Base-by-base conservation (phyloP, 2,797 vertebrate genomes). In the Pangasius mekongensis region DNA sequence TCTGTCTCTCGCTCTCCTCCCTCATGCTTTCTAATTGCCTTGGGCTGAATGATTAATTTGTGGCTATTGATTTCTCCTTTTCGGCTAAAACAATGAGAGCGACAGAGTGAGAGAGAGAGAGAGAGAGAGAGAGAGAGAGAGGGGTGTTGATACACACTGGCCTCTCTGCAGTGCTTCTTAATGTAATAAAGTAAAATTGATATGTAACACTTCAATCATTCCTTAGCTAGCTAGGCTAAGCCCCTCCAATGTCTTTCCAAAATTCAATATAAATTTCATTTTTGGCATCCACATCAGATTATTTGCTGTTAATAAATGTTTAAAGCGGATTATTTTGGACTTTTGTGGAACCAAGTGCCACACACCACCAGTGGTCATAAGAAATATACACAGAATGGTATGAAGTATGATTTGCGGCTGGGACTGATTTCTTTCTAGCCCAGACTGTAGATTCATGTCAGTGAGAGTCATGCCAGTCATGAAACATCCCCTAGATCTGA, bases 1-100 rank as follows among this genome's bases (percentile, higher is more conserved):
- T 88, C 64, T 56, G 74, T 78, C 64, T 87, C 66, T 80, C 39
- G 73, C 80, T 78, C 84, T 84, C 54, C 86, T 85, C 54, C 80
- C 85, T 73, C 62, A 56, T 60, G 73, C 86, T 90, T 86, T 90
- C 91, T 90, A 90, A 96, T 95, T 91, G 94, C 94, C 94, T 91
- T 62, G 90, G 92, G 94, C 94, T 94, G 93, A 94, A 96, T 97
- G 96, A 97, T 97, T 97, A 96, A 98, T 98, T 97, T 97, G 95
- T 95, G 91, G 94, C 94, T 97, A 97, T 97, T 96, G 97, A 98
- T 97, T 97, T 96, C 95, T 95, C 92, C 94, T 95, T 92, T 92
- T 93, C 93, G 93, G 92, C 93, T 92, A 89, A 95, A 92, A 93
- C 94, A 90, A 87, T 20, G 87, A 90, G 86, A 86, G 83, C 27